Base-by-base conservation (phyloP, 2,888 invertebrate species). In the Actias luna region DNA sequence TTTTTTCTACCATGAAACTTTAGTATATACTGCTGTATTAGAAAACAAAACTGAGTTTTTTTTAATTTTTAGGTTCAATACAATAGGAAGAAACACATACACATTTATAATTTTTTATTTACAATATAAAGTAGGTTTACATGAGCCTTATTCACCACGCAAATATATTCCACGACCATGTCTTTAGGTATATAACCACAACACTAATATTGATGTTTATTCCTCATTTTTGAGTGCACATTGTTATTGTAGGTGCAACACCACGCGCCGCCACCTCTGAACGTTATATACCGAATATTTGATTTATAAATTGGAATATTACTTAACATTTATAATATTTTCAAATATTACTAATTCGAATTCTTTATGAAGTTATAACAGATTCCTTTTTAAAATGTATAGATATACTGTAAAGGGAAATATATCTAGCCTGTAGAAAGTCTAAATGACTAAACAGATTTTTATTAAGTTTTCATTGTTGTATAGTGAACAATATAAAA, bases 91-190 rank as follows among this genome's bases (percentile, higher is more conserved):
- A 59, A 59, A 59, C 8, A 35, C 16, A 39, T 22, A 57, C 22
- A 61, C 61, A 61, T 61, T 61, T 16, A 58, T 42, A 35, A 46
- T 52, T 22, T 25, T 18, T 18, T 55, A 27, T 62, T 39, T 50
- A 59, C 52, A 39, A 57, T 50, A 64, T 42, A 33, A 35, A 59
- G 55, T 50, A 10, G n/a, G n/a, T n/a, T n/a, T 12, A 25, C 25
- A 25, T 50, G 60, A 50, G 25, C 60, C 52, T 22, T 50, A 61
- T 55, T 33, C 36, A 55, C 36, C 55, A 55, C 35, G 25, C 25
- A 50, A 18, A 42, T 18, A 25, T 50, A n/a, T 50, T 25, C 5
- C 14, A 25, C 2, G 12, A 5, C 12, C 25, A 50, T 2, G 22
- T 12, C 1, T 50, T 50, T 25, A 25, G 25, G 25, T 50, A 50